These are phyloP conservation scores for Leptura quadrifasciata DNA, from an alignment of 2,888 invertebrate genomes.

Conservation along the genomic window DNA sequence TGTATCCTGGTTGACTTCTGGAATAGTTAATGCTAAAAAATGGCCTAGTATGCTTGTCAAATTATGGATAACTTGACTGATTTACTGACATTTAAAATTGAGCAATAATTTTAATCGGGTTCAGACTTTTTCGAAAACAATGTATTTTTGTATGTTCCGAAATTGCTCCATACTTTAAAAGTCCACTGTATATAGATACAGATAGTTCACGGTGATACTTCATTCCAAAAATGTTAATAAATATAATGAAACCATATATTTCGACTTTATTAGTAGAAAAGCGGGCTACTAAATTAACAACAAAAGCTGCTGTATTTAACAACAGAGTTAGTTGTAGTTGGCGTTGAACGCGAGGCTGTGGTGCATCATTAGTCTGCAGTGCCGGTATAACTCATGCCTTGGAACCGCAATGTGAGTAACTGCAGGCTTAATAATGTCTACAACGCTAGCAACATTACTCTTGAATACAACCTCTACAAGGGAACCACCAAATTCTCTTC, in stretches of 20 bases:
- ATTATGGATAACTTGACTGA: too few relatives aligned
- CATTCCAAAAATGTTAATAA: constrained; percentile 33
- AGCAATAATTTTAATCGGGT: too few relatives aligned
- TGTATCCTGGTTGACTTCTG: too few relatives aligned
- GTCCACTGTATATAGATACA: too few relatives aligned
- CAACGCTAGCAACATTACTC: constrained; percentile 62
- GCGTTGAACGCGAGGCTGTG: constrained; percentile 64
- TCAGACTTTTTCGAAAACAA: too few relatives aligned
- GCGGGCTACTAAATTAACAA: constrained; percentile 63
- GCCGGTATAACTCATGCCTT: constrained; percentile 68
- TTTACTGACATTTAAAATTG: too few relatives aligned
- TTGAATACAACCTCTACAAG: constrained; percentile 49
- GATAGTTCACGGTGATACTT: not conserved
- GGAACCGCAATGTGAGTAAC: constrained; percentile 72
- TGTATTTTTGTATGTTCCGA: too few relatives aligned
- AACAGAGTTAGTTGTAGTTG: constrained; percentile 66
- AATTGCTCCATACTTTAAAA: too few relatives aligned
- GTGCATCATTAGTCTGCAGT: constrained; percentile 70
- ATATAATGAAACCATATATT: constrained; percentile 46
- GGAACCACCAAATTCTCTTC: constrained; percentile 52
- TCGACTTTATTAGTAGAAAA: constrained; percentile 58
- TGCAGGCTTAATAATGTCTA: constrained; percentile 72
- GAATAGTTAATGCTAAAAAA: too few relatives aligned
- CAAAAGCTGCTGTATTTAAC: constrained; percentile 65
- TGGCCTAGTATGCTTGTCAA: too few relatives aligned